phyloP scores from a whole-genome alignment of 2,888 invertebrate species.

The Limnephilus auricula region DNA sequence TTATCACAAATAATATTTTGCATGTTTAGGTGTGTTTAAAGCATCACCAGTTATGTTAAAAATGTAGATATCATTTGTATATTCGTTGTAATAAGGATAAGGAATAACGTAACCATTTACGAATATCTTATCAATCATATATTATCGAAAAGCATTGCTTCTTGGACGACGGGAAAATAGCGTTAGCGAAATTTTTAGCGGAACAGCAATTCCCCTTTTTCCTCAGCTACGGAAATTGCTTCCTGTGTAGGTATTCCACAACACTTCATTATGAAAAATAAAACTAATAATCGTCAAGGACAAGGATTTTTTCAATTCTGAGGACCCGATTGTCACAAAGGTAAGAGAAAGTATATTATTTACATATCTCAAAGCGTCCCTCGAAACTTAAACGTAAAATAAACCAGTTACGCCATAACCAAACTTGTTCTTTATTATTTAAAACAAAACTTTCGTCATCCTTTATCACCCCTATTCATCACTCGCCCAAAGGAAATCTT shows the following conservation, averaged over 20 bases:
- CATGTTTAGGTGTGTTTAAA: too few relatives aligned
- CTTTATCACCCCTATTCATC: slow-evolving; percentile 69
- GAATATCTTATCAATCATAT: not conserved
- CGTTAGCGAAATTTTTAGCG: too few relatives aligned
- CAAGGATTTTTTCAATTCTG: not conserved
- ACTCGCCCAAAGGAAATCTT: not conserved
- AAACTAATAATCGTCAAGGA: not conserved
- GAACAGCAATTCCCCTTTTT: too few relatives aligned
- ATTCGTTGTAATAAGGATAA: not conserved
- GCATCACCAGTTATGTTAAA: too few relatives aligned
- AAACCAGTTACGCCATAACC: not conserved
- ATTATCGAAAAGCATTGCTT: too few relatives aligned
- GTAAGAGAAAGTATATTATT: not conserved
- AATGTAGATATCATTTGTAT: too few relatives aligned
- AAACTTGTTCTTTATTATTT: slow-evolving; percentile 3
- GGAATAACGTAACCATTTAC: not conserved
- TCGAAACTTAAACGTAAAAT: not conserved
- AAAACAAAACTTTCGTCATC: slow-evolving; percentile 69
- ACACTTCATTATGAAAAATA: too few relatives aligned
- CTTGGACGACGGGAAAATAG: too few relatives aligned
- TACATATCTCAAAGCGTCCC: not conserved
- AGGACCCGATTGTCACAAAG: not conserved
- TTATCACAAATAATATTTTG: too few relatives aligned
- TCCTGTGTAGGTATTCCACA: too few relatives aligned
- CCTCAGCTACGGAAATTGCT: too few relatives aligned